Conservation (phyloP, 2,113 vertebrate species). For the Nothobranchius furzeri region DNA sequence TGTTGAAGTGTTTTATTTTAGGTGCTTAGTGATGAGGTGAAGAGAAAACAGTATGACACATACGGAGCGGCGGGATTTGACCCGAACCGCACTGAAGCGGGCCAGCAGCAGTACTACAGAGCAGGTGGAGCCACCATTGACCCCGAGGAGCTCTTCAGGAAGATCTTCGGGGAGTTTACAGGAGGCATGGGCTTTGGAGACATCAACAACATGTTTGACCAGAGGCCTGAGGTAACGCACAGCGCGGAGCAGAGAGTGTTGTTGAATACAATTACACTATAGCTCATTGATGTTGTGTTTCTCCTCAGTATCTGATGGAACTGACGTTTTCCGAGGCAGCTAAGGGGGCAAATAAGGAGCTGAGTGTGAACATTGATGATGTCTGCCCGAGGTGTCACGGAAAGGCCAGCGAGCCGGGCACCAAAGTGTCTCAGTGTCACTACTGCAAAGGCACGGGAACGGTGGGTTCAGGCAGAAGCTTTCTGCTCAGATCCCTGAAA, state of each 20-base stretch:
- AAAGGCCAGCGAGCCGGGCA: slow-evolving; percentile 88
- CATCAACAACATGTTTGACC: slow-evolving; percentile 86
- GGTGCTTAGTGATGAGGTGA: slow-evolving; percentile 92
- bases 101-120: slow-evolving; percentile 86
- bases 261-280: background rate
- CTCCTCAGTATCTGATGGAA: slow-evolving; percentile 90
- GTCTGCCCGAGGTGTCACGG: slow-evolving; percentile 87
- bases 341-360: slow-evolving; percentile 90
- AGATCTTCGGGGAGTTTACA: slow-evolving; percentile 93
- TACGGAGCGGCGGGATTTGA: slow-evolving; percentile 87
- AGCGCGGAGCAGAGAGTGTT: too few relatives aligned
- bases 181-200: slow-evolving; percentile 84
- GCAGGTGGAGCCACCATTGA: slow-evolving; percentile 80
- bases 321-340: slow-evolving; percentile 92
- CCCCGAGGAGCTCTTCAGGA: slow-evolving; percentile 93
- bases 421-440: slow-evolving; percentile 86
- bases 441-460: slow-evolving; percentile 92
- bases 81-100: slow-evolving; percentile 44
- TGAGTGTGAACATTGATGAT: slow-evolving; percentile 85
- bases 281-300: background rate
- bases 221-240: slow-evolving; percentile 87
- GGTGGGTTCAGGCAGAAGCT: slow-evolving; percentile 74
- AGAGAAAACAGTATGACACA: slow-evolving; percentile 90
- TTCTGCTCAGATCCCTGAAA: too few relatives aligned
- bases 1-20: slow-evolving; percentile 40